Evolutionary conservation across 2,888 invertebrate genomes (phyloP), one percentile per base, ranked within the genome.

Genomic region (Elmis aenea): DNA sequence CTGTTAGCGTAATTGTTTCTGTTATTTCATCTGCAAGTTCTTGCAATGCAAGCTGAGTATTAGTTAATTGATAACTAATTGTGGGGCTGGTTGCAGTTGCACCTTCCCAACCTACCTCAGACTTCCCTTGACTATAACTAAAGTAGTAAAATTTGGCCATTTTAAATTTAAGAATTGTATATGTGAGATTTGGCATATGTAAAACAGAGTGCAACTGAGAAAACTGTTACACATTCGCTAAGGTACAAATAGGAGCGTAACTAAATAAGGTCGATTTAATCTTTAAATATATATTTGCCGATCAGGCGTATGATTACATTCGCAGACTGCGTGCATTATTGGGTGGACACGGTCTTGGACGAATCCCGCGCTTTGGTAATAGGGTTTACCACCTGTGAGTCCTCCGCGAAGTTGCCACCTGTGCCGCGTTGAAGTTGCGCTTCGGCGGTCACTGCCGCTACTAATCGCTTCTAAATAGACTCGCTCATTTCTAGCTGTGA

Each of bases 281-380:
- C 52, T 46, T 45, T 52, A 55, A 53, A 52, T 51, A 51, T 51
- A 47, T 52, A 51, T 52, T 52, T 50, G 51, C 46, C 50, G 52
- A 34, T 46, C 51, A 51, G 51, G 56, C 54, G 51, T 55, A 50
- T 56, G 47, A 56, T 56, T 54, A 44, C 37, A 38, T 46, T 42
- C 37, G 33, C 38, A 42, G 45, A 42, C 41, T 33, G 33, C 33
- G 41, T 42, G 45, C 27, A 40, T 45, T 38, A 20, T 37, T 45
- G 41, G 33, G 32, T 36, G 40, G 36, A 46, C 44, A 46, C 44
- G 46, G 34, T 46, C 25, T 36, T 31, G 33, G 27, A 37, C 33
- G 33, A 40, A 38, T 46, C 38, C 43, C 38, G 41, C 33, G 26
- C 30, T 41, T 46, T 38, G 40, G 27, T 25, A 34, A 24, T 11